phyloP scores from a whole-genome alignment of 2,797 vertebrate genomes.

The Crenuchus spilurus region DNA sequence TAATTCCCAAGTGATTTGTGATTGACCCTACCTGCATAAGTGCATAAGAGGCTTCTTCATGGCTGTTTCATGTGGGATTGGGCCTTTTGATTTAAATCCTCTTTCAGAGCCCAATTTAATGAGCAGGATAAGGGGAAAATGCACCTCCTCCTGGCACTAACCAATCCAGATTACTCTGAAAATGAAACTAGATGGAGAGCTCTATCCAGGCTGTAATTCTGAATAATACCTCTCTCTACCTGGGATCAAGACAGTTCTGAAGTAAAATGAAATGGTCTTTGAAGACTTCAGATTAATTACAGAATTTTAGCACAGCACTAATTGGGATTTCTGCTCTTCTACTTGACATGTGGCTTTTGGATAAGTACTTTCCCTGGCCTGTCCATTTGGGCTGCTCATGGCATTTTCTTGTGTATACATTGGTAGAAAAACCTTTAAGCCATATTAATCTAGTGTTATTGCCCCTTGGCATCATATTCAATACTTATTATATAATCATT shows the following conservation, averaged over 20 bases:
- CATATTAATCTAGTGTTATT: too few species aligned
- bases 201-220: conserved; percentile 64
- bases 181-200: conserved; percentile 56
- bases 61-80: conserved; percentile 54
- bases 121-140: conserved; percentile 63
- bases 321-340: conserved; percentile 64
- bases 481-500: too few species aligned
- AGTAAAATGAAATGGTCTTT: conserved; percentile 69
- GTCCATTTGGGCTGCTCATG: conserved; percentile 64
- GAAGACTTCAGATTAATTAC: conserved; percentile 77
- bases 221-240: conserved; percentile 71
- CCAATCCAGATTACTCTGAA: conserved; percentile 67
- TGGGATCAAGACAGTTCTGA: conserved; percentile 68
- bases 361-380: conserved; percentile 58
- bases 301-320: conserved; percentile 64
- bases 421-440: too few species aligned
- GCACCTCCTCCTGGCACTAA: conserved; percentile 61
- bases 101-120: conserved; percentile 71
- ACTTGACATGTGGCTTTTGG: conserved; percentile 59
- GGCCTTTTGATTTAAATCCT: conserved; percentile 81
- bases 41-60: conserved; percentile 62
- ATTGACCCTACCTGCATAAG: conserved; percentile 71
- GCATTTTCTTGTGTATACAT: too few species aligned
- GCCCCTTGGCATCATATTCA: too few species aligned
- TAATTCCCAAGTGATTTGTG: conserved; percentile 72